Conservation (phyloP, 2,113 vertebrate species). For the Urocolius indicus region DNA sequence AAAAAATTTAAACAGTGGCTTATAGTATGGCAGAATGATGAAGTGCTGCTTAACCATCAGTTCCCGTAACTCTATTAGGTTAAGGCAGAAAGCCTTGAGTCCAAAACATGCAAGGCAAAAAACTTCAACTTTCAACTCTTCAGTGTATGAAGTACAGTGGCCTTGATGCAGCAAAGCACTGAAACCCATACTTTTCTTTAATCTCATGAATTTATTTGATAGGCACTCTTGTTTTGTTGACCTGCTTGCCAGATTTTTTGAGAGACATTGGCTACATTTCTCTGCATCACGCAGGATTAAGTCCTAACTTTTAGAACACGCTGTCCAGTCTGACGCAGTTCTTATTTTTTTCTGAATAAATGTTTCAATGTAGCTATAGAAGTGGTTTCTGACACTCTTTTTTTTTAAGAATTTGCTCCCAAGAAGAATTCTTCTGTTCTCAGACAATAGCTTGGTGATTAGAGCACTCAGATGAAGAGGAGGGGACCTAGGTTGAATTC, state of each 20-base stretch:
- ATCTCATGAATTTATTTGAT: not conserved
- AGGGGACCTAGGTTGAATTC: constrained; percentile 2
- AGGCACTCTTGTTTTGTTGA: not conserved
- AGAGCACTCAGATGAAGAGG: constrained; percentile 1
- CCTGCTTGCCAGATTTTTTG: not conserved
- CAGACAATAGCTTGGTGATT: constrained; percentile 38
- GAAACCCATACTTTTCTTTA: not conserved
- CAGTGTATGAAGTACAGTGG: not conserved
- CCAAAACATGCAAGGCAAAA: not conserved
- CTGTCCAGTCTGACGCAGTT: not conserved
- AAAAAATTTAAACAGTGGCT: not conserved
- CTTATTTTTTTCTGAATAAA: not conserved
- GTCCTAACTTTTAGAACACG: not conserved
- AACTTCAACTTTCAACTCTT: not conserved
- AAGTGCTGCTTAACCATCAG: not conserved
- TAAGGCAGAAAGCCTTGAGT: not conserved
- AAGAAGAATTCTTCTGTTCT: constrained; percentile 27
- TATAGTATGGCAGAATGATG: not conserved
- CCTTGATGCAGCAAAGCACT: not conserved
- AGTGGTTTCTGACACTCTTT: not conserved
- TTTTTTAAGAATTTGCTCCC: constrained; percentile 4
- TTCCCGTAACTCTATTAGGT: not conserved
- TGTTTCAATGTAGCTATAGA: not conserved
- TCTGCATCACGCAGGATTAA: not conserved
- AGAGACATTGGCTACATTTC: not conserved